Conservation (phyloP, 2,113 vertebrate species). For the Prolemur simus region DNA sequence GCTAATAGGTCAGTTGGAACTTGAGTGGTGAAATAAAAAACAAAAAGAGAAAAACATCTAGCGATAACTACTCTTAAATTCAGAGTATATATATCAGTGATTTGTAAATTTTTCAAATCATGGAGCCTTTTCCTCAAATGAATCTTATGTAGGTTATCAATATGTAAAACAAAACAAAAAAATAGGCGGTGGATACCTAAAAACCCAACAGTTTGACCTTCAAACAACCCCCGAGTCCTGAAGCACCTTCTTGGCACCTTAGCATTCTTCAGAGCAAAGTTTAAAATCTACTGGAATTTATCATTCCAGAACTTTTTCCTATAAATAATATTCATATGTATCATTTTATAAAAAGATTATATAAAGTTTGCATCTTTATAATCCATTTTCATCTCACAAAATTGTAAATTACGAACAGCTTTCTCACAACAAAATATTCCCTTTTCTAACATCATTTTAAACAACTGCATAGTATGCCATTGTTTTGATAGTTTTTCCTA, state of each 20-base stretch:
- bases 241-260: neutral
- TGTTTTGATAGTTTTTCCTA: neutral
- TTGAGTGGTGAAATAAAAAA: constrained; percentile 6
- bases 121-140: neutral
- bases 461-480: neutral
- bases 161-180: neutral
- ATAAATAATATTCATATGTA: neutral
- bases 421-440: neutral
- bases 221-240: neutral
- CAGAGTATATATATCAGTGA: neutral
- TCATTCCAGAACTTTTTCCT: neutral
- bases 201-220: neutral
- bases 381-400: neutral
- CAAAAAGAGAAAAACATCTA: neutral
- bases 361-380: neutral
- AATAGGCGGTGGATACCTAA: neutral
- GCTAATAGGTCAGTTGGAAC: constrained; percentile 23
- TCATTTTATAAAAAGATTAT: neutral
- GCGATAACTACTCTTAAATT: neutral
- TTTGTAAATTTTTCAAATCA: neutral
- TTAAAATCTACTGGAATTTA: neutral
- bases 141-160: neutral
- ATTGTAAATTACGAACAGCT: neutral
- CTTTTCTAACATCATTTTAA: neutral
- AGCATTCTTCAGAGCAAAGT: neutral